These are phyloP conservation scores for Lethenteron camtschaticum DNA, from an alignment of 2,113 vertebrate species.

Conservation along the genomic window DNA sequence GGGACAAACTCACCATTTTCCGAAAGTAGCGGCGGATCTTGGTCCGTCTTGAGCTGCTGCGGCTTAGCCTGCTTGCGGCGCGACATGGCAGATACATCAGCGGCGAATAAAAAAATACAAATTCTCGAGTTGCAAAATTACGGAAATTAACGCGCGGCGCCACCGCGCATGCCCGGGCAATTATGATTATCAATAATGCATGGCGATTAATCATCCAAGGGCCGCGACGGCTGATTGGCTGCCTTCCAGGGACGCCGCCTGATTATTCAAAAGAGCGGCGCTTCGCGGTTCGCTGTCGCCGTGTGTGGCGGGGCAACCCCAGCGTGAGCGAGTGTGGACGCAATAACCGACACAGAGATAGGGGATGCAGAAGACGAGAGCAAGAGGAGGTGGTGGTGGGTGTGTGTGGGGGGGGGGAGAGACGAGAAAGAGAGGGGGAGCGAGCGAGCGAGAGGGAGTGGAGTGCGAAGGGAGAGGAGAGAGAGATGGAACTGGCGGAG, in stretches of 20 bases:
- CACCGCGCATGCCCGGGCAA: slow-evolving; percentile 18
- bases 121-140: slow-evolving; percentile 27
- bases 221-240: slow-evolving; percentile 22
- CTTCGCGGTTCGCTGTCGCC: no score
- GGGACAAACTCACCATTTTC: slow-evolving; percentile 49
- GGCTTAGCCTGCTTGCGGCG: slow-evolving; percentile 98
- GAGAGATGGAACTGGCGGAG: no score
- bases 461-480: no score
- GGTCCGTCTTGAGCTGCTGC: slow-evolving; percentile 86
- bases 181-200: slow-evolving; percentile 95
- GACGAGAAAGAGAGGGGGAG: no score
- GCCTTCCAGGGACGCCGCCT: slow-evolving; percentile 8
- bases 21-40: slow-evolving; percentile 57
- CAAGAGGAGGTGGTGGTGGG: no score
- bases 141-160: slow-evolving; percentile 25
- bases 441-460: no score
- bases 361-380: no score
- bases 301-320: no score
- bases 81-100: slow-evolving; percentile 95
- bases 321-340: no score
- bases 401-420: no score
- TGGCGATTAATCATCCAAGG: slow-evolving; percentile 45
- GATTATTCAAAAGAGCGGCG: slow-evolving; percentile 10
- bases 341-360: no score
- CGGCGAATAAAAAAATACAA: slow-evolving; percentile 31